Evolutionary conservation across 2,113 vertebrate genomes (phyloP).

Genomic region (Corydoras maculifer): DNA sequence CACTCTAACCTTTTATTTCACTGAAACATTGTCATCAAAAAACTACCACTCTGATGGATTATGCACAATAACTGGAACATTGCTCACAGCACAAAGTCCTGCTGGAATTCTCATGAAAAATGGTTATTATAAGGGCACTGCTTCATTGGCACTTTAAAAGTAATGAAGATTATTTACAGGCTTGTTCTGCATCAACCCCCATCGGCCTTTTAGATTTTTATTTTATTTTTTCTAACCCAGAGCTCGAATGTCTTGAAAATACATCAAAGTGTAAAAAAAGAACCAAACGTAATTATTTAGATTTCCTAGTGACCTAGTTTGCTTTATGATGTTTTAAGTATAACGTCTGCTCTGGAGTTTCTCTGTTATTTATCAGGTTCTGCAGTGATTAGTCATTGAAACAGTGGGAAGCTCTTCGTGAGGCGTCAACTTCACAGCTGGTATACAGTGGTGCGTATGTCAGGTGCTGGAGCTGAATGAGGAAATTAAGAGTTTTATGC

Average conservation of each 20-base stretch:
- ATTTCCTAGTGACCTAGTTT: too few species aligned
- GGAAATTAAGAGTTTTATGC: too few species aligned
- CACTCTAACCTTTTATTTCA: not conserved
- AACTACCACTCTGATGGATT: not conserved
- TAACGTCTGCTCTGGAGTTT: too few species aligned
- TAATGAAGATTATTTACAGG: conserved; percentile 9
- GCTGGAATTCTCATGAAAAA: not conserved
- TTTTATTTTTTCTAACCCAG: not conserved
- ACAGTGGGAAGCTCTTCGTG: too few species aligned
- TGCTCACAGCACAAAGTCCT: conserved; percentile 1
- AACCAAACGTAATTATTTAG: too few species aligned
- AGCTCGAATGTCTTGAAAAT: not conserved
- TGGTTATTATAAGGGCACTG: not conserved
- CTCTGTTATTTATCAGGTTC: too few species aligned
- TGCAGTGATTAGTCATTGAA: too few species aligned
- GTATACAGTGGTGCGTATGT: too few species aligned
- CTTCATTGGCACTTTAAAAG: conserved; percentile 3
- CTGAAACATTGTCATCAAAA: not conserved
- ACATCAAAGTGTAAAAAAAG: not conserved
- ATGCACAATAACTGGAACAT: not conserved
- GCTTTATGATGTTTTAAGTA: too few species aligned
- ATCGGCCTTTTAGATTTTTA: not conserved
- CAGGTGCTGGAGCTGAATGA: too few species aligned
- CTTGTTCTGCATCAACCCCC: not conserved
- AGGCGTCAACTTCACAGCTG: too few species aligned